These are phyloP conservation scores for Plemyria rubiginata DNA, from an alignment of 2,888 invertebrate genomes.

Conservation along the genomic window DNA sequence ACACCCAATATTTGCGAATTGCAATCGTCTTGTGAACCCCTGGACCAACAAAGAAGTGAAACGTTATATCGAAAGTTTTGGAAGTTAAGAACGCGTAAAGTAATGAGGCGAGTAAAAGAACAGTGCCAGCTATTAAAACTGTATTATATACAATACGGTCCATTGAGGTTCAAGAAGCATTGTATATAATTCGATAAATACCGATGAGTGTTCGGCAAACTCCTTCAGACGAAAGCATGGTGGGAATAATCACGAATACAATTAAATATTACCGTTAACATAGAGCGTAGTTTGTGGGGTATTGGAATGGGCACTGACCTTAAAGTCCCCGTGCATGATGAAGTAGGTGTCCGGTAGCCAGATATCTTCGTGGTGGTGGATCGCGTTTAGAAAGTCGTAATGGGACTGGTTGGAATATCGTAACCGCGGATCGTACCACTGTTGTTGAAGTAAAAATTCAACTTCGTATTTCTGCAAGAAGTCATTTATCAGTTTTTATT, in stretches of 20 bases:
- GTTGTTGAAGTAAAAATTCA: slow-evolving; percentile 96
- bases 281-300: slow-evolving; percentile 36
- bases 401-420: slow-evolving; percentile 94
- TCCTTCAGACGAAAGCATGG: slow-evolving; percentile 72
- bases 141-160: slow-evolving; percentile 63
- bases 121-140: slow-evolving; percentile 62
- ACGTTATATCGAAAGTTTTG: slow-evolving; percentile 41
- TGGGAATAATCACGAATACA: slow-evolving; percentile 67
- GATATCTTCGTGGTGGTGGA: slow-evolving; percentile 96
- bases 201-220: slow-evolving; percentile 74
- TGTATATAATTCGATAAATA: slow-evolving; percentile 69
- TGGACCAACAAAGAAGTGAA: slow-evolving; percentile 53
- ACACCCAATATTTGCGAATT: slow-evolving; percentile 49
- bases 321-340: slow-evolving; percentile 98
- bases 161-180: slow-evolving; percentile 64
- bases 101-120: slow-evolving; percentile 53
- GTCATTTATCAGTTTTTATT: slow-evolving; percentile 11
- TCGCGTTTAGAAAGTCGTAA: slow-evolving; percentile 95
- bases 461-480: slow-evolving; percentile 96
- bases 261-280: slow-evolving; percentile 53
- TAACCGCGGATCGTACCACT: slow-evolving; percentile 96
- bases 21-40: slow-evolving; percentile 51
- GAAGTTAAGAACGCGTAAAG: slow-evolving; percentile 41
- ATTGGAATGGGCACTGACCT: slow-evolving; percentile 70
- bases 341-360: slow-evolving; percentile 98